Conservation (phyloP, 1,140 invertebrate genomes). For the Gryllus bimaculatus region DNA sequence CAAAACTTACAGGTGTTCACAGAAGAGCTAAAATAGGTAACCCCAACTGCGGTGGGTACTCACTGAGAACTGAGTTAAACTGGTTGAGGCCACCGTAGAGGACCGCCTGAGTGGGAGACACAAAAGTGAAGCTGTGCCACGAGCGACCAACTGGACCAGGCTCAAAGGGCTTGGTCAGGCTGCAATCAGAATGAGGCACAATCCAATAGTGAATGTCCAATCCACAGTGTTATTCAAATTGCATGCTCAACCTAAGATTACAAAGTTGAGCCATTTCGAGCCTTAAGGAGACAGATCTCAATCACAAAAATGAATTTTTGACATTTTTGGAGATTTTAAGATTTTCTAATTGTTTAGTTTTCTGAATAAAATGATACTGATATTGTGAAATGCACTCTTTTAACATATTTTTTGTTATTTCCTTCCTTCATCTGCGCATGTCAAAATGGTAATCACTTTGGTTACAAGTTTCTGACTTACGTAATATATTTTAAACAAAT, state of each 20-base stretch:
- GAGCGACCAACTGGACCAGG: slow-evolving; percentile 32
- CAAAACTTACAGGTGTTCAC: neutral
- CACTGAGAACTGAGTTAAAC: slow-evolving; percentile 23
- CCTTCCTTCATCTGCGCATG: too few species aligned
- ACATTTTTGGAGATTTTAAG: too few species aligned
- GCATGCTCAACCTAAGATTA: neutral
- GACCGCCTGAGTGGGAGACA: slow-evolving; percentile 29
- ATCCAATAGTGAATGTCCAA: neutral
- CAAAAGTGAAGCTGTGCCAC: slow-evolving; percentile 37
- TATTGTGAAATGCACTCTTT: too few species aligned
- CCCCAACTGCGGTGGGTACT: slow-evolving; percentile 16
- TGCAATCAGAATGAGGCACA: slow-evolving; percentile 5
- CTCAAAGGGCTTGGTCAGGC: slow-evolving; percentile 20
- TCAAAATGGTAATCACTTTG: too few species aligned
- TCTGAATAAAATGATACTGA: too few species aligned
- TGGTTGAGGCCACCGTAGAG: slow-evolving; percentile 37
- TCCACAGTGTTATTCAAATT: slow-evolving; percentile 1
- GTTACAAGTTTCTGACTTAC: too few species aligned
- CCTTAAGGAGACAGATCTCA: too few species aligned
- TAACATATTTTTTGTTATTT: too few species aligned
- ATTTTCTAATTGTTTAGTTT: too few species aligned
- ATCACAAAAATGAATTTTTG: too few species aligned
- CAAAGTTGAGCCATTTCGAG: neutral
- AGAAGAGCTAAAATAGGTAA: neutral
- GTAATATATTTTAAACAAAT: too few species aligned